Conservation (phyloP, 2,113 vertebrate genomes). For the Elaphurus davidianus region DNA sequence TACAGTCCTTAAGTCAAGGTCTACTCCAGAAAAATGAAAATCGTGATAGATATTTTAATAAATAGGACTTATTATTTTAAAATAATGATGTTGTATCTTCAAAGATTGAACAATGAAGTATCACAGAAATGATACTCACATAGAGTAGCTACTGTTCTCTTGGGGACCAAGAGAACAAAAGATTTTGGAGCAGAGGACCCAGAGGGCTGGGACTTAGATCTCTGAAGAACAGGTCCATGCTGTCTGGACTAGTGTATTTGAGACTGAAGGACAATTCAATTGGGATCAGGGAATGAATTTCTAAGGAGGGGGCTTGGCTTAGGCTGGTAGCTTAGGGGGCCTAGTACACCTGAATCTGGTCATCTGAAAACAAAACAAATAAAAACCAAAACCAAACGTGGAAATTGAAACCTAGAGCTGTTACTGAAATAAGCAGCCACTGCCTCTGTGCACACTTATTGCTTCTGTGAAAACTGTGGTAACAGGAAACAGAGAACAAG, state of each 20-base stretch:
- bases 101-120: neutral
- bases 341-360: neutral
- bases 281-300: neutral
- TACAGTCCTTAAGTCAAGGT: neutral
- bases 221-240: neutral
- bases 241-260: no score
- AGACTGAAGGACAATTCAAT: neutral
- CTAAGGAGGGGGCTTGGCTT: accelerated
- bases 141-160: neutral
- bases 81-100: neutral
- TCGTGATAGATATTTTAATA: neutral
- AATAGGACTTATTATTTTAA: neutral
- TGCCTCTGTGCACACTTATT: neutral
- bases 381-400: neutral
- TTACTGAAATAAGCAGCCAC: neutral
- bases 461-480: neutral
- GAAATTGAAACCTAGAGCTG: neutral
- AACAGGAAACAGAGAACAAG: neutral
- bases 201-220: neutral
- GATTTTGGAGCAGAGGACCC: neutral
- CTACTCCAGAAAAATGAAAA: neutral
- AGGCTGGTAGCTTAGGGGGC: neutral
- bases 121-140: accelerated
- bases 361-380: neutral
- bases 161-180: neutral